Percentiles rank a stretch among this genome's conserved stretches.
phyloP scores from a whole-genome alignment of 2,888 invertebrate species.

The Parochlus steinenii region DNA sequence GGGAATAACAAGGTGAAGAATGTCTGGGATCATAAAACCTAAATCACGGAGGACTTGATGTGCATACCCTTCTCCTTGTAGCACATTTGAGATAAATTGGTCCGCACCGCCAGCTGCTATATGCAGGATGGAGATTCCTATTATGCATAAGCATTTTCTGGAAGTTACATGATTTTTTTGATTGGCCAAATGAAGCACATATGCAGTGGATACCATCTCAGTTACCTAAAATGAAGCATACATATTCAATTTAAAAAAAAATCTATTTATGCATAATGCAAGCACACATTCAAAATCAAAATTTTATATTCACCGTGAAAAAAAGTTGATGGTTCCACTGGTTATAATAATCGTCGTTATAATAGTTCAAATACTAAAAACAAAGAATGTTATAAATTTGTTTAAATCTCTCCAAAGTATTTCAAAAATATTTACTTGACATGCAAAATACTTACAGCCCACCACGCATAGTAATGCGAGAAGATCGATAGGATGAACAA shows the following conservation, averaged over 20 bases:
- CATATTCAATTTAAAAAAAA: constrained; percentile 6
- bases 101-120: constrained; percentile 45
- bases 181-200: constrained; percentile 40
- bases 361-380: constrained; percentile 53
- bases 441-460: too few species aligned
- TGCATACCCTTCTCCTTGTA: constrained; percentile 43
- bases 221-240: constrained; percentile 32
- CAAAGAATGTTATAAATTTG: too few species aligned
- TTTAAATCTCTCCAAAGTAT: too few species aligned
- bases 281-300: not conserved
- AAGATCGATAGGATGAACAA: constrained; percentile 44
- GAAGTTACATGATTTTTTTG: constrained; percentile 34
- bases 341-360: constrained; percentile 51
- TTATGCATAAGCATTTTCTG: constrained; percentile 38
- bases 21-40: constrained; percentile 48
- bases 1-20: constrained; percentile 43
- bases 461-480: constrained; percentile 53
- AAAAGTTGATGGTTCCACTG: constrained; percentile 54
- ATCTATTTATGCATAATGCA: not conserved
- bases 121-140: constrained; percentile 41
- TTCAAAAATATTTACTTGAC: too few species aligned
- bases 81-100: constrained; percentile 45
- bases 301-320: constrained; percentile 32
- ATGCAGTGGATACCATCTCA: constrained; percentile 40
- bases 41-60: constrained; percentile 52